These are phyloP conservation scores for Eulithis testata DNA, from an alignment of 2,888 invertebrate genomes.

Conservation along the genomic window DNA sequence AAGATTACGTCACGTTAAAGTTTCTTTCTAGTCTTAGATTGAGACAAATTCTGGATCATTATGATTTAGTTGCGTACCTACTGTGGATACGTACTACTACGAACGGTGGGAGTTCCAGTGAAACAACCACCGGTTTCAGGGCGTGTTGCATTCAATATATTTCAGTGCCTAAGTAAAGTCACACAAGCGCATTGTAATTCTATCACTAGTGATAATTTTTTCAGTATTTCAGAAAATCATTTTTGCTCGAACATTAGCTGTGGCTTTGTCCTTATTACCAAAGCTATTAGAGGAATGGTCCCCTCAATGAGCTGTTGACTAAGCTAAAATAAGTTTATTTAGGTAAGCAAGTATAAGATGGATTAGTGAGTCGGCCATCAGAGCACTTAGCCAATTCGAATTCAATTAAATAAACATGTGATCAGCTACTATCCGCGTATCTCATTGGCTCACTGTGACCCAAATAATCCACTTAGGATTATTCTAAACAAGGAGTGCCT, in stretches of 20 bases:
- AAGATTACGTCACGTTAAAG: conserved; percentile 62
- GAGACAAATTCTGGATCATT: conserved; percentile 8
- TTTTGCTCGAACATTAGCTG: no score
- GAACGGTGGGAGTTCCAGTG: no score
- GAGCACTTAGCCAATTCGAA: conserved; percentile 44
- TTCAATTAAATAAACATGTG: conserved; percentile 58
- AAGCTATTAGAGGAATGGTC: not conserved
- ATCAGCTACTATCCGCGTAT: conserved; percentile 47
- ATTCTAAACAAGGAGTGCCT: conserved; percentile 77
- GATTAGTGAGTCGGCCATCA: conserved; percentile 31
- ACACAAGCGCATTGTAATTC: no score
- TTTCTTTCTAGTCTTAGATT: conserved; percentile 40
- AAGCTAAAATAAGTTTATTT: conserved; percentile 1
- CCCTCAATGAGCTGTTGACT: not conserved
- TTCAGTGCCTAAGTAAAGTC: no score
- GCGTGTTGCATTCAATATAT: no score
- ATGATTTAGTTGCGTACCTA: not conserved
- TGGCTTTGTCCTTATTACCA: no score
- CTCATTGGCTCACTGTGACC: conserved; percentile 54
- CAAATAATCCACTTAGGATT: conserved; percentile 81
- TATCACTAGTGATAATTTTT: no score
- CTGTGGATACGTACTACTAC: not conserved
- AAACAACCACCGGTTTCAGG: no score
- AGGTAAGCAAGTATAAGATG: conserved; percentile 13
- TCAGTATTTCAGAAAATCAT: no score